These are phyloP conservation scores for Gobiocypris rarus DNA, from an alignment of 2,113 vertebrate genomes.

Conservation along the genomic window DNA sequence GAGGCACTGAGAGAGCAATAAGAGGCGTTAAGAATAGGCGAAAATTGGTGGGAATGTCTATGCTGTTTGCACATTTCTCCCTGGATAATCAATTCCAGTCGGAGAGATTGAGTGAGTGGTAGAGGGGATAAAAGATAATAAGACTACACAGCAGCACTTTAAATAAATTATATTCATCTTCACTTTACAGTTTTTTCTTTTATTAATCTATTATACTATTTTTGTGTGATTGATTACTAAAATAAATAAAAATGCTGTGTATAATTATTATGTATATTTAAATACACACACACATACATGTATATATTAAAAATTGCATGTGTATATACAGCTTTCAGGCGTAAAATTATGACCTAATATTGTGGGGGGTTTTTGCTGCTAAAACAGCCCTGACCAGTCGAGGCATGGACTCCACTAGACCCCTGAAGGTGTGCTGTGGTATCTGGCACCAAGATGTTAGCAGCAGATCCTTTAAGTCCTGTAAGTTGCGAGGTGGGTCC, in stretches of 20 bases:
- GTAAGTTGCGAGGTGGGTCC: too few relatives aligned
- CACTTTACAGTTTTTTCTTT: not conserved
- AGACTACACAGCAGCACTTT: slow-evolving; percentile 13
- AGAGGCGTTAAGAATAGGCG: slow-evolving; percentile 15
- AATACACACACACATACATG: too few relatives aligned
- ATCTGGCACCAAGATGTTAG: too few relatives aligned
- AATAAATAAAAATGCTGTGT: not conserved
- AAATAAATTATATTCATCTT: slow-evolving; percentile 16
- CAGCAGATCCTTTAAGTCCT: too few relatives aligned
- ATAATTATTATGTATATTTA: too few relatives aligned
- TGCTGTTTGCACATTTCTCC: slow-evolving; percentile 31
- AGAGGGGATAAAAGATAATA: slow-evolving; percentile 22
- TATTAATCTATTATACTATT: not conserved
- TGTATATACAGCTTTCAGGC: too few relatives aligned
- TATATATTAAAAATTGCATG: too few relatives aligned
- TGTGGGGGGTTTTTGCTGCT: too few relatives aligned
- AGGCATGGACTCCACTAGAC: too few relatives aligned
- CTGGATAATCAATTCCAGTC: slow-evolving; percentile 26
- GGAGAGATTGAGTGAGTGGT: slow-evolving; percentile 19
- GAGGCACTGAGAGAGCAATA: slow-evolving; percentile 10
- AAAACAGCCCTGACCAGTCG: too few relatives aligned
- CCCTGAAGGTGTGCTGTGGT: too few relatives aligned
- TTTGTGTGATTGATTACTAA: not conserved
- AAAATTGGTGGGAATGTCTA: not conserved
- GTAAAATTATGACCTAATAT: too few relatives aligned